A percentile compares a stretch with the other conserved stretches of the same genome.
Evolutionary conservation across 2,113 vertebrate species (phyloP).

Genomic region (Zapornia atra): DNA sequence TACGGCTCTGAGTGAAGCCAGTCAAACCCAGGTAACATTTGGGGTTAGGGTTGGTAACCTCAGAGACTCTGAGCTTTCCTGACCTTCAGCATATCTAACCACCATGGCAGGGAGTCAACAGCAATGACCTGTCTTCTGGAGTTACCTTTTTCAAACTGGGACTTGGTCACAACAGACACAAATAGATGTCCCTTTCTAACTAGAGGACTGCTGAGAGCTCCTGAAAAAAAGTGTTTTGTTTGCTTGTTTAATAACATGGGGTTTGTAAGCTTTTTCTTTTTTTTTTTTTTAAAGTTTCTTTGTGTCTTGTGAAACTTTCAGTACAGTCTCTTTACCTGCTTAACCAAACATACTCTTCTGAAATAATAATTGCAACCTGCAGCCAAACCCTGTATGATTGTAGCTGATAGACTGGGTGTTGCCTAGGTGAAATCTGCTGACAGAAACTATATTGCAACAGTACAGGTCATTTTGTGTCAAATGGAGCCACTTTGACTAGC

Average conservation of each 20-base stretch:
- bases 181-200: neutral
- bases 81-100: neutral
- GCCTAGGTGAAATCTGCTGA: neutral
- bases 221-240: neutral
- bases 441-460: slow-evolving; percentile 39
- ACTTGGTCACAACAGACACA: neutral
- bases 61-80: neutral
- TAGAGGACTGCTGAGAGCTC: neutral
- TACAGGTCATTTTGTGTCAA: slow-evolving; percentile 1
- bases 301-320: neutral
- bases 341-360: neutral
- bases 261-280: neutral
- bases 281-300: neutral
- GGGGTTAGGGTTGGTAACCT: fast-evolving
- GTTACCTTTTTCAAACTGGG: neutral
- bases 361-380: neutral
- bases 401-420: neutral
- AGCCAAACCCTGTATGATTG: neutral
- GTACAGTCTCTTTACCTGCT: neutral
- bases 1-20: neutral
- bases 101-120: neutral
- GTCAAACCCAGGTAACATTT: neutral
- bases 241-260: neutral
- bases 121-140: neutral
- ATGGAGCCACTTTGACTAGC: neutral